Percentiles rank a stretch among this genome's conserved stretches.
These are phyloP conservation scores for Heliopora coerulea DNA, from an alignment of 92 coral and sea anemone genomes.

Conservation along the genomic window DNA sequence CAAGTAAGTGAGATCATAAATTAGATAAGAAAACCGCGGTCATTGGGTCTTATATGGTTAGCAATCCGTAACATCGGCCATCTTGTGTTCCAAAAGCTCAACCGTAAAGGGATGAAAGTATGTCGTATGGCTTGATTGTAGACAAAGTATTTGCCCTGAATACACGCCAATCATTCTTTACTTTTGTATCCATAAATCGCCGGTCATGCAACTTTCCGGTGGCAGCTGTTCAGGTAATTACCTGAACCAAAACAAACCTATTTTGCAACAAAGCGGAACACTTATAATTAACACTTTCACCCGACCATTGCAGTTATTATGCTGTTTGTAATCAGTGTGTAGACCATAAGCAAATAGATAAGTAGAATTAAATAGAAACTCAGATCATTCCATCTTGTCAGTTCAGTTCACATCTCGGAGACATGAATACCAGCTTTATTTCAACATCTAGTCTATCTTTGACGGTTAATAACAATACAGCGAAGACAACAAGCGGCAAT, in stretches of 20 bases:
- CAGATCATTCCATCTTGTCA: background rate
- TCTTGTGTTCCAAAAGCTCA: too few species aligned
- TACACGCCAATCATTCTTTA: too few species aligned
- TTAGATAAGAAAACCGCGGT: background rate
- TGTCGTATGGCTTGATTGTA: too few species aligned
- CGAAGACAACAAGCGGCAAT: background rate
- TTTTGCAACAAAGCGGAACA: slow-evolving; percentile 24
- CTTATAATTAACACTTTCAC: slow-evolving; percentile 36
- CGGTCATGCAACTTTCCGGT: too few species aligned
- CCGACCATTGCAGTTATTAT: slow-evolving; percentile 26
- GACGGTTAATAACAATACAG: slow-evolving; percentile 6
- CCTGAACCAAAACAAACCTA: slow-evolving; percentile 32
- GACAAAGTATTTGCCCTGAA: too few species aligned
- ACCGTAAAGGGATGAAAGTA: too few species aligned
- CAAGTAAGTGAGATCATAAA: background rate
- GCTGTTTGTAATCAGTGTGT: slow-evolving; percentile 21
- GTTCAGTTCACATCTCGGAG: background rate
- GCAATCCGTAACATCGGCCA: too few species aligned
- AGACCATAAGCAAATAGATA: background rate
- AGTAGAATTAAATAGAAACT: slow-evolving; percentile 2
- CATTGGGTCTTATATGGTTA: too few species aligned
- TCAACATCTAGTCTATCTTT: background rate
- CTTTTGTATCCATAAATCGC: too few species aligned
- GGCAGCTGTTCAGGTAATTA: slow-evolving; percentile 39
- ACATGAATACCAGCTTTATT: slow-evolving; percentile 13